Conservation (phyloP, 2,797 vertebrate genomes). For the Loris lydekkerianus region DNA sequence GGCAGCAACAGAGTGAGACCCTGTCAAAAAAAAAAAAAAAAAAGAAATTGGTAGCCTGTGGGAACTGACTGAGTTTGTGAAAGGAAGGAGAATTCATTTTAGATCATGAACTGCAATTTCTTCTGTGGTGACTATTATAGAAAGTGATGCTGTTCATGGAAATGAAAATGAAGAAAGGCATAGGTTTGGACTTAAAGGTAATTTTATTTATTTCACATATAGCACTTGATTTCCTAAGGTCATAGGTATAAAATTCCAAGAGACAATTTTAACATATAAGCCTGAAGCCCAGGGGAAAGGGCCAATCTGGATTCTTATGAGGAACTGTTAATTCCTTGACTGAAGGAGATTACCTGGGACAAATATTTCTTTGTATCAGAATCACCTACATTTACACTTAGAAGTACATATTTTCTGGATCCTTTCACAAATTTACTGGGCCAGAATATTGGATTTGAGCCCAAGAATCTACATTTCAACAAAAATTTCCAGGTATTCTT, state of each 20-base stretch:
- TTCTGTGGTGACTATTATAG: not conserved
- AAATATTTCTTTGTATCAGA: not conserved
- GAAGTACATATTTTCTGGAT: not conserved
- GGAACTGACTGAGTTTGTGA: not conserved
- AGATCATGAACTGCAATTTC: not conserved
- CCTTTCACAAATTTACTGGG: not conserved
- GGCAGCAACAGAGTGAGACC: too few relatives aligned
- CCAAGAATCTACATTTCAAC: conserved; percentile 28
- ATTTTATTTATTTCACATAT: not conserved
- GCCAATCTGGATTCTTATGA: not conserved
- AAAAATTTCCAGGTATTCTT: not conserved
- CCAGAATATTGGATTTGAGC: not conserved
- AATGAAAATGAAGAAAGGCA: not conserved
- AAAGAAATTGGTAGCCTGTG: not conserved
- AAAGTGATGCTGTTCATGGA: not conserved
- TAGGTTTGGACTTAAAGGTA: not conserved
- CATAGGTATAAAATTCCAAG: not conserved
- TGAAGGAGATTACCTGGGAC: not conserved
- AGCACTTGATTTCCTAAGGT: not conserved
- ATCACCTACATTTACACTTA: not conserved
- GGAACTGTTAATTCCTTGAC: not conserved
- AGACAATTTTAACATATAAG: not conserved
- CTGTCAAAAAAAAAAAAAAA: too few relatives aligned
- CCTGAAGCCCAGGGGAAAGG: not conserved
- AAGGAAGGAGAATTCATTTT: not conserved